Evolutionary conservation across 2,113 vertebrate species (phyloP).

Genomic region (Tympanuchus pallidicinctus): DNA sequence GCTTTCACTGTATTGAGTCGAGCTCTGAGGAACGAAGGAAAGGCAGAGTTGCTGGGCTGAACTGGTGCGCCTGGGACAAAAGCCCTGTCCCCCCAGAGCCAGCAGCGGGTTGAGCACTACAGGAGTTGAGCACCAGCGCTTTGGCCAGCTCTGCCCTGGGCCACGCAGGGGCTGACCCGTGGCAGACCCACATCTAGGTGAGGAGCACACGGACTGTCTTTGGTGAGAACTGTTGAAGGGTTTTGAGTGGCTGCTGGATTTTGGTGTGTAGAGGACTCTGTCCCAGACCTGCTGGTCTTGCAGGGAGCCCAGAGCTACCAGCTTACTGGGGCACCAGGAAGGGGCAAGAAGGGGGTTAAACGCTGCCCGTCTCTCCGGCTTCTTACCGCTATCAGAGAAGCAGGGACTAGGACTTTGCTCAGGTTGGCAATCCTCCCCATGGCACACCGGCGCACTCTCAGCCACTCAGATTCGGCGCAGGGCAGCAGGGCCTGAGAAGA

Average conservation of each 20-base stretch:
- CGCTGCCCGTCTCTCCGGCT: not conserved
- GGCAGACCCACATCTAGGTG: not conserved
- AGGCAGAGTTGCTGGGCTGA: not conserved
- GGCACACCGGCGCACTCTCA: not conserved
- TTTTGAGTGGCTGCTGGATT: too few relatives aligned
- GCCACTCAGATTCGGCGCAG: not conserved
- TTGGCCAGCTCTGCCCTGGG: not conserved
- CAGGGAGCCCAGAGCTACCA: not conserved
- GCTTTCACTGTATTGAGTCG: fast-evolving
- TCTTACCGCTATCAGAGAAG: not conserved
- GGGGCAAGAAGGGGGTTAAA: not conserved
- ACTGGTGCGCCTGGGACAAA: too few relatives aligned
- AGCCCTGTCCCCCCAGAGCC: not conserved
- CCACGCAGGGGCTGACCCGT: not conserved
- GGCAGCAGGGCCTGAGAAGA: not conserved
- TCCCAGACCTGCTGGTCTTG: not conserved
- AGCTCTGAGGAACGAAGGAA: not conserved
- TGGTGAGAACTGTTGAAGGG: too few relatives aligned
- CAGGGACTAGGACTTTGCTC: not conserved
- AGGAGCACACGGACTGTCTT: not conserved
- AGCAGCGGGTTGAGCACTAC: fast-evolving
- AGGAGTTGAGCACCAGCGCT: not conserved
- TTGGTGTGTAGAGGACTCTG: not conserved
- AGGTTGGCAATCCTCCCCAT: not conserved
- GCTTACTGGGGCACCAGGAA: not conserved